A percentile compares a stretch with the other conserved stretches of the same genome.
Conservation (phyloP, 2,888 invertebrate genomes). For the Clivina fossor region DNA sequence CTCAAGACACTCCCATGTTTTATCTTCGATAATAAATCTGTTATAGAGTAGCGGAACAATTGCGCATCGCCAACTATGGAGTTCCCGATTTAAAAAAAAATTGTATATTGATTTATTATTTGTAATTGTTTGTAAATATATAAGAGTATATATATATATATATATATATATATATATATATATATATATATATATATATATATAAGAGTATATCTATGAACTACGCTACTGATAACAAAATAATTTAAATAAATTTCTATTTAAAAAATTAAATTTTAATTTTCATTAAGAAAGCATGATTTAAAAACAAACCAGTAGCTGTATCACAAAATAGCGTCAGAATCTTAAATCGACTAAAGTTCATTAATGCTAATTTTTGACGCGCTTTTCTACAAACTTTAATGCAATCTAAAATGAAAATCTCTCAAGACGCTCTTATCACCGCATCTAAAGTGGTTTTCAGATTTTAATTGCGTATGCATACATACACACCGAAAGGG, state of each 20-base stretch:
- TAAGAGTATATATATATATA: too few relatives aligned
- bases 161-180: too few relatives aligned
- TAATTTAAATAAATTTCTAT: too few relatives aligned
- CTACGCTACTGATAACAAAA: too few relatives aligned
- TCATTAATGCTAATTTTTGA: constrained; percentile 32
- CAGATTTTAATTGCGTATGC: constrained; percentile 30
- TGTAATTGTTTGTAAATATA: constrained; percentile 6
- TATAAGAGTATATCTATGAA: too few relatives aligned
- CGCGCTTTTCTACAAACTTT: constrained; percentile 30
- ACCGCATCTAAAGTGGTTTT: constrained; percentile 25
- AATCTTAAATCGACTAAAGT: constrained; percentile 22
- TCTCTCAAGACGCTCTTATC: constrained; percentile 30
- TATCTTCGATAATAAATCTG: constrained; percentile 24
- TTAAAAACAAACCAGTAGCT: constrained; percentile 14
- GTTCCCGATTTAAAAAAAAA: too few relatives aligned
- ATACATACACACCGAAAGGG: background rate
- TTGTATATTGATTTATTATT: constrained; percentile 4
- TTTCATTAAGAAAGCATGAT: background rate
- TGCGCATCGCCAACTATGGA: too few relatives aligned
- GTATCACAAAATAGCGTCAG: constrained; percentile 10
- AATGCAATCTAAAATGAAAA: constrained; percentile 32
- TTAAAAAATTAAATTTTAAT: too few relatives aligned
- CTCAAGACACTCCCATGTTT: constrained; percentile 29
- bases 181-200: too few relatives aligned
- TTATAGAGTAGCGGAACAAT: constrained; percentile 31